Conservation (phyloP, 2,888 invertebrate species). For the Brachyptera putata region DNA sequence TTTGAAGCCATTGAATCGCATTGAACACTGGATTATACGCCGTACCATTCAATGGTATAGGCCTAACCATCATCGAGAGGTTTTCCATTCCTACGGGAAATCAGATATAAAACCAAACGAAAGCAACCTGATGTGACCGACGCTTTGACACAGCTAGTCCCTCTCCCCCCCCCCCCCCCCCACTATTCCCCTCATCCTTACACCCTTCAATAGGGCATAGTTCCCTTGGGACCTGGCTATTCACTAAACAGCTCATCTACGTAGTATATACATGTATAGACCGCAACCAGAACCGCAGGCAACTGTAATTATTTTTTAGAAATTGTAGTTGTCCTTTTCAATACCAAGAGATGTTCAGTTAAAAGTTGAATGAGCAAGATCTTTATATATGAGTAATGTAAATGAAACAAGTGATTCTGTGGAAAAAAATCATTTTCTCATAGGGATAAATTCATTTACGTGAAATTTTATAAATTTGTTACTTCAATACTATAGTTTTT, state of each 20-base stretch:
- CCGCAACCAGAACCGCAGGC: neutral
- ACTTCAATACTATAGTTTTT: too few relatives aligned
- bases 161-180: neutral
- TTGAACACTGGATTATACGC: neutral
- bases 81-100: constrained; percentile 17
- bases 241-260: neutral
- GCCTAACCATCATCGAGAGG: too few relatives aligned
- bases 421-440: too few relatives aligned
- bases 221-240: neutral
- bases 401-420: too few relatives aligned
- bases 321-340: too few relatives aligned
- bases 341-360: neutral
- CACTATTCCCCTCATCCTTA: neutral
- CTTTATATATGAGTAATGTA: neutral
- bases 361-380: too few relatives aligned
- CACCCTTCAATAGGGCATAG: constrained; percentile 4
- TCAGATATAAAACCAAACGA: constrained; percentile 17
- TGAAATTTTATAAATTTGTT: too few relatives aligned
- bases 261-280: neutral
- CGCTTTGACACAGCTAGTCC: constrained; percentile 20
- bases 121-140: neutral
- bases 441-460: too few relatives aligned
- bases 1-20: constrained; percentile 18
- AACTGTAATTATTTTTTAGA: neutral
- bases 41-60: constrained; percentile 3